Evolutionary conservation across 2,888 invertebrate species (phyloP), one percentile per base, ranked within the genome.

Genomic region (Aporophyla nigra): DNA sequence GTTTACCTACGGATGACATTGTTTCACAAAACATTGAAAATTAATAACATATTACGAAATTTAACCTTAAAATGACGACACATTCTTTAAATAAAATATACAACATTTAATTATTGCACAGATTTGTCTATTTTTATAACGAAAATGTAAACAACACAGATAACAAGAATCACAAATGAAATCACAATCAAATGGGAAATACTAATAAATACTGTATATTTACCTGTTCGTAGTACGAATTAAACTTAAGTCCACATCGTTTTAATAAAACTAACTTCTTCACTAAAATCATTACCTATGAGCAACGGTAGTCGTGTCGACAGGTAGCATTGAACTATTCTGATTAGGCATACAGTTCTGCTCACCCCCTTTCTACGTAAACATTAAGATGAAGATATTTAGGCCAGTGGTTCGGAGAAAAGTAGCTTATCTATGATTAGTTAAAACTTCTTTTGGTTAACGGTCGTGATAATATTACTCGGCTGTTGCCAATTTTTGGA

Each of bases 271-370:
- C 10, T 1, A 69, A n/a, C 4, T 74, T 40, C 6, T 63, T 9
- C 16, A 58, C 21, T 40, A 24, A 49, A 21, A 21, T 49, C 16
- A 16, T 71, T 71, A 59, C 19, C n/a, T n/a, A n/a, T n/a, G 7
- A 63, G 16, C 19, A 14, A n/a, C 7, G 21, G 51, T 76, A 62
- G 46, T 79, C 4, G 51, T 46, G n/a, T 65, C 12, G 54, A 40
- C 27, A 58, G 58, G 49, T 68, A 56, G 43, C 54, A 16, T 27
- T 58, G 19, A 65, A 72, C 59, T 67, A 59, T 67, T 61, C 33
- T 46, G 49, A 69, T 77, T 86, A 85, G 86, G 84, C 86, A 83
- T 83, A 80, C 70, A 62, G 73, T 43, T 76, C 69, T 70, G 86
- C 82, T 58, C 86, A 53, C 74, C 84, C 86, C 80, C 84, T 51